A percentile compares a stretch with the other conserved stretches of the same genome.
These are phyloP conservation scores for Anguilla japonica DNA, from an alignment of 2,113 vertebrate genomes.

Conservation along the genomic window DNA sequence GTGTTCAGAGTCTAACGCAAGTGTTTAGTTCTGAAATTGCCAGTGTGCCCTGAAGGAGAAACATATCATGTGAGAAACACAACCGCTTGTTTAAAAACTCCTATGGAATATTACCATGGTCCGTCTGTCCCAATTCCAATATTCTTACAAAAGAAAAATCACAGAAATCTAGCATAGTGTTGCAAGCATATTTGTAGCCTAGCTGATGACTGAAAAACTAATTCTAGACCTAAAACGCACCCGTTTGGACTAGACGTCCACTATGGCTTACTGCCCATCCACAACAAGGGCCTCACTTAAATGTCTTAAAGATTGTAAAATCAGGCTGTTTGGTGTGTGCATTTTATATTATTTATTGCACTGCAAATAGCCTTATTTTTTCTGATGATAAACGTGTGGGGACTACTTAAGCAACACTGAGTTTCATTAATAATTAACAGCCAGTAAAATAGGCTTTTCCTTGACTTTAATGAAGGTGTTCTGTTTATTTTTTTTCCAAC, in stretches of 20 bases:
- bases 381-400: not conserved
- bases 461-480: not conserved
- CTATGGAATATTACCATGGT: not conserved
- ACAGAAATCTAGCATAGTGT: not conserved
- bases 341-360: constrained; percentile 9
- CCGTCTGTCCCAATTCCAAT: not conserved
- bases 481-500: not conserved
- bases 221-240: constrained; percentile 31
- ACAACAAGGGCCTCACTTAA: too few relatives aligned
- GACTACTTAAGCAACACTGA: not conserved
- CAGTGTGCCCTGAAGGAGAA: not conserved
- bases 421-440: not conserved
- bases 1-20: not conserved
- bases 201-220: not conserved
- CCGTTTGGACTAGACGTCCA: constrained; percentile 35
- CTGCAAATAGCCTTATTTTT: not conserved
- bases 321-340: constrained; percentile 14
- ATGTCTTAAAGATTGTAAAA: not conserved
- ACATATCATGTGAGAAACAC: not conserved
- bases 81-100: not conserved
- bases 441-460: not conserved
- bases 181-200: not conserved
- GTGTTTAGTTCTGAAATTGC: not conserved
- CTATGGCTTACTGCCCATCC: too few relatives aligned
- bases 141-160: not conserved